Evolutionary conservation across 2,113 vertebrate species (phyloP).

Genomic region (Ellobius talpinus): DNA sequence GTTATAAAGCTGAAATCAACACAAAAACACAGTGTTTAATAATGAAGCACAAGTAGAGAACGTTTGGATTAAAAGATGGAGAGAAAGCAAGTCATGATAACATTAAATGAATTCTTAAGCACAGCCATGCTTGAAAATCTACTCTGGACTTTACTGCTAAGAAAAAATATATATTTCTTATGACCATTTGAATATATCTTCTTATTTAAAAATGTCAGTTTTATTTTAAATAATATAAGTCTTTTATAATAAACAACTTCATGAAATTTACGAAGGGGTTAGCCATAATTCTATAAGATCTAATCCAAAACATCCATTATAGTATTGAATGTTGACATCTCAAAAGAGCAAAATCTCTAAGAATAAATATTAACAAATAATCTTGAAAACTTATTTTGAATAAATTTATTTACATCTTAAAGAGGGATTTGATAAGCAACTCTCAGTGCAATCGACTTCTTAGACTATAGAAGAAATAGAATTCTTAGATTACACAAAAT

Average conservation of each 20-base stretch:
- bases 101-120: constrained; percentile 18
- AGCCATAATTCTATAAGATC: background rate
- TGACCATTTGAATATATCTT: background rate
- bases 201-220: constrained; percentile 12
- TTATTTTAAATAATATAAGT: background rate
- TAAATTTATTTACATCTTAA: background rate
- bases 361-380: background rate
- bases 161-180: background rate
- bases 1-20: background rate
- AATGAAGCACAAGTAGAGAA: background rate
- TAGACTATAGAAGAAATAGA: too few species aligned
- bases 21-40: background rate
- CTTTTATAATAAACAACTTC: background rate
- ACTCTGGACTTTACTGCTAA: background rate
- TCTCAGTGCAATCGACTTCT: background rate
- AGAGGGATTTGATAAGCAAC: background rate
- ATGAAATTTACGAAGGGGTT: background rate
- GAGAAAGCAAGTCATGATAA: constrained; percentile 1
- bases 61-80: background rate
- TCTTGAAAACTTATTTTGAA: background rate
- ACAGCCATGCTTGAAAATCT: background rate
- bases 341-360: background rate
- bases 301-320: background rate
- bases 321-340: background rate
- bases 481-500: background rate